A percentile compares a stretch with the other conserved stretches of the same genome.
phyloP scores from a whole-genome alignment of 2,113 vertebrate genomes.

The Notarius lentiginosus region DNA sequence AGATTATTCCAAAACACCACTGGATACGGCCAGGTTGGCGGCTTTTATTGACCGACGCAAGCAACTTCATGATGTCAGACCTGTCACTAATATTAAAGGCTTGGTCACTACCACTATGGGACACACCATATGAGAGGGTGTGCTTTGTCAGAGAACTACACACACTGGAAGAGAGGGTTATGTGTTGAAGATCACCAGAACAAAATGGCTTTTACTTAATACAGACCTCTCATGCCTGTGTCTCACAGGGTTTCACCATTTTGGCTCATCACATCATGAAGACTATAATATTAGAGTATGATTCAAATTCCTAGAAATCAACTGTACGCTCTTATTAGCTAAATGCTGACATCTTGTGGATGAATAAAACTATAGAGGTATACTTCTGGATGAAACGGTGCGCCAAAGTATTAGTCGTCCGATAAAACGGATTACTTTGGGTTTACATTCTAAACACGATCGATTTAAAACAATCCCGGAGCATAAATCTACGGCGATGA shows the following conservation, averaged over 20 bases:
- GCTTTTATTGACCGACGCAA: slow-evolving; percentile 90
- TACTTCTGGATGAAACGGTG: not conserved
- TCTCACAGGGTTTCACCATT: not conserved
- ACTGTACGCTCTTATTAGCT: not conserved
- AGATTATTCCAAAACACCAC: slow-evolving; percentile 86
- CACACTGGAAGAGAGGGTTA: not conserved
- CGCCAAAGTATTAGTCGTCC: slow-evolving; percentile 8
- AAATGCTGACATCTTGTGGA: slow-evolving; percentile 25
- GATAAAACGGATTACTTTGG: not conserved
- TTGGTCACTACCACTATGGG: slow-evolving; percentile 78
- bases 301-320: not conserved
- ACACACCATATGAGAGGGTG: slow-evolving; percentile 66
- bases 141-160: not conserved
- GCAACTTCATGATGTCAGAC: slow-evolving; percentile 89
- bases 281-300: not conserved
- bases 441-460: slow-evolving; percentile 1
- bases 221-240: not conserved
- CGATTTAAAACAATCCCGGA: not conserved
- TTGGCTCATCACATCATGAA: not conserved
- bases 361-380: not conserved
- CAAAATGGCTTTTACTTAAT: not conserved
- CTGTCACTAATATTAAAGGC: slow-evolving; percentile 85
- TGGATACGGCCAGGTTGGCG: slow-evolving; percentile 89
- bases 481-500: not conserved
- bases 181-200: not conserved